Percentiles rank a stretch among this genome's conserved stretches.
Evolutionary conservation across 2,113 vertebrate species (phyloP).

Genomic region (Hydrochoerus hydrochaeris): DNA sequence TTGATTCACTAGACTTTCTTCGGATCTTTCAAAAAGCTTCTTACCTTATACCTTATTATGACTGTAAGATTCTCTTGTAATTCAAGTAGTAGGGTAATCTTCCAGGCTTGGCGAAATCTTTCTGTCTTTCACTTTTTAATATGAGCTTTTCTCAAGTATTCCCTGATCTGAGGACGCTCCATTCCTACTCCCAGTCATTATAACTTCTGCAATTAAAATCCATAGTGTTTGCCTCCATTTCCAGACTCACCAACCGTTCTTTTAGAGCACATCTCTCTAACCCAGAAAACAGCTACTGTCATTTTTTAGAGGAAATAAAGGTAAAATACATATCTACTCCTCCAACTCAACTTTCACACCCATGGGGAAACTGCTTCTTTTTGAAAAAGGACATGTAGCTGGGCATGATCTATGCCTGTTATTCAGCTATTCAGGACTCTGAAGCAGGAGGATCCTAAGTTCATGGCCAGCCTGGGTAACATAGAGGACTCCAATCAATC

Average conservation of each 20-base stretch:
- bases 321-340: neutral
- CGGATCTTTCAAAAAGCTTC: conserved; percentile 58
- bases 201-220: neutral
- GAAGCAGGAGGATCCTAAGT: neutral
- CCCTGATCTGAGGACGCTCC: neutral
- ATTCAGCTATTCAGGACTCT: neutral
- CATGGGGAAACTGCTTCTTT: neutral
- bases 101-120: conserved; percentile 41
- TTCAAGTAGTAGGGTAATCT: conserved; percentile 60
- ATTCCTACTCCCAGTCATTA: neutral
- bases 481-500: neutral
- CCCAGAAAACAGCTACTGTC: neutral
- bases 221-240: neutral
- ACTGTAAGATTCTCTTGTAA: conserved; percentile 32
- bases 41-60: conserved; percentile 53
- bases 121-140: conserved; percentile 18
- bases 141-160: neutral
- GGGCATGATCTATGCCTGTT: neutral
- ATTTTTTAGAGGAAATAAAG: conserved; percentile 26
- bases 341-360: neutral
- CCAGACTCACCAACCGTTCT: neutral
- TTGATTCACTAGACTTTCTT: conserved; percentile 74
- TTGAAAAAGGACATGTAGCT: neutral
- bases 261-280: neutral
- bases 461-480: neutral